Base-by-base conservation (phyloP, 2,797 vertebrate species). In the Chelon auratus region DNA sequence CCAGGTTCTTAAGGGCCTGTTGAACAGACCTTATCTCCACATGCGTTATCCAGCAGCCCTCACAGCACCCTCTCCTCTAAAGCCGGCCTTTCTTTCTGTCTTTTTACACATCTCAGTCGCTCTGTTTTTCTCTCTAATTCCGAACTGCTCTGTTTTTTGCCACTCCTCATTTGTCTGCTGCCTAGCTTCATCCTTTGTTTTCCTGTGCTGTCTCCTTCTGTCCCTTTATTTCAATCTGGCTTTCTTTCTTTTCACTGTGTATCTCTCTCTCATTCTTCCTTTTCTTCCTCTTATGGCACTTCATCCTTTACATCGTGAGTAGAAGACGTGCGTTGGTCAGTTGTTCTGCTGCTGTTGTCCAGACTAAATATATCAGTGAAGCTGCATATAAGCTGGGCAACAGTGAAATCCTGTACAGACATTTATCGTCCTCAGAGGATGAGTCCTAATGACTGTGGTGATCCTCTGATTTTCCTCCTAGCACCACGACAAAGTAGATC, bases 1-100 rank as follows among this genome's bases (percentile, higher is more conserved):
- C 71, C 83, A 73, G 63, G 69, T 77, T 88, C 79, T 88, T 80
- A 84, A 87, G 77, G 83, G 75, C 55, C 75, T 64, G 74, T 76
- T 87, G 64, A 81, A 68, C 56, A 83, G 70, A 75, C 82, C 77
- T 88, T 72, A 83, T 83, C 86, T 85, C 53, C 54, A 52, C 73
- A 62, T 50, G 63, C 71, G 80, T 75, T 65, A 80, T 57, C 78
- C 72, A 75, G 66, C 59, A 77, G n/a, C 62, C 75, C 77, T 72
- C 58, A 20, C 43, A 20, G 65, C 64, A 56, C 61, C 26, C 55
- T 60, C 55, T 24, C 57, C 59, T 76, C 69, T 63, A 57, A 58
- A 64, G 51, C 59, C 64, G 64, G 18, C 62, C 60, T 67, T 45
- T 37, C 39, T 65, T 56, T 78, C 40, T 50, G n/a, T 37, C n/a